Evolutionary conservation across 2,113 vertebrate species (phyloP), one percentile per base, ranked within the genome.

Genomic region (Lepidiolamprologus cunningtoni): DNA sequence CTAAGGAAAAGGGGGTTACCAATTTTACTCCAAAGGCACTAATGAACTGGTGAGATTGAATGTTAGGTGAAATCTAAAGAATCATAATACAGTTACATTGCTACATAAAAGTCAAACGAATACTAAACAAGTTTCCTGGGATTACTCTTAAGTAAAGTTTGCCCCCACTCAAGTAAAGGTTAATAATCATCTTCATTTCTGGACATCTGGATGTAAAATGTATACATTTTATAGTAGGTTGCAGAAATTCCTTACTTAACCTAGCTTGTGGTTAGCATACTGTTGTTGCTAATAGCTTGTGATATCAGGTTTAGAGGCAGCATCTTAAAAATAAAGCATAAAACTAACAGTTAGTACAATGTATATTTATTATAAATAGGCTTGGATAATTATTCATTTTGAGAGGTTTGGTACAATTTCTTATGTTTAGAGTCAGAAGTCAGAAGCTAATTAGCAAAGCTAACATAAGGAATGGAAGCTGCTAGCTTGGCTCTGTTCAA

Each of bases 1-100:
- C 7, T 57, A 0, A 57, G 0, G 58, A 57, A 58, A 45, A 6
- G 16, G 26, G 0, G 6, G 7, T 8, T 33, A 6, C 26, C 5
- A 19, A 31, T 33, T 52, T 78, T 52, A 33, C 17, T 8, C 45
- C 26, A 50, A 78, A 78, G 73, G 26, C 10, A 6, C 73, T 52
- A n/a, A 52, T 12, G 10, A 52, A 33, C 26, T 28, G 40, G 8
- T 78, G 73, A 52, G 73, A 31, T 19, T 1, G 26, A 19, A 78
- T 78, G 16, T 31, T n/a, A 13, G 9, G 42, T 31, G 6, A 78
- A 19, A 8, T 19, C 47, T 31, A 50, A 50, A 50, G 4, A 31
- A 50, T 78, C 37, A 35, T 3, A 66, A 37, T 66, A 66, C 2
- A 66, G 6, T 37, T 66, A 37, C 3, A 66, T 0, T 37, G 33